These are phyloP conservation scores for Hyperoplus immaculatus DNA, from an alignment of 2,797 vertebrate species.

Conservation along the genomic window DNA sequence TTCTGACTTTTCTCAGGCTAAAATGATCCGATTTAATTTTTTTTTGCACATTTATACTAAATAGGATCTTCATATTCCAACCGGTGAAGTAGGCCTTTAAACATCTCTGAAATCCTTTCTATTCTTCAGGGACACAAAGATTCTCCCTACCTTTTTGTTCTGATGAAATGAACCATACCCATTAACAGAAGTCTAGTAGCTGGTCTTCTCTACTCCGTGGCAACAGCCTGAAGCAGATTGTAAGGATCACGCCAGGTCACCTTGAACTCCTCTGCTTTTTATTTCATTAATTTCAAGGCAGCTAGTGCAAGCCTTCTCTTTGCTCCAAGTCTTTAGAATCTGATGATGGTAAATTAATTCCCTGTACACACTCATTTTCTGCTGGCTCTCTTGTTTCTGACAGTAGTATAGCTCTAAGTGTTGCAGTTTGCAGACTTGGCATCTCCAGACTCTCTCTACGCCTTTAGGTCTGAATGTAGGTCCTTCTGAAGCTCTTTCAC, in stretches of 20 bases:
- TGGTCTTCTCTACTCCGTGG: conserved; percentile 25
- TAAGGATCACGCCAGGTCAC: conserved; percentile 58
- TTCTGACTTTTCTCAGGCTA: no score
- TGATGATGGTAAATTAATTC: conserved; percentile 50
- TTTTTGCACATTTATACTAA: no score
- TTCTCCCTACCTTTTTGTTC: conserved; percentile 31
- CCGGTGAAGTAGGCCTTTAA: no score
- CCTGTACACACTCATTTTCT: conserved; percentile 20
- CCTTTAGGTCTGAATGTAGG: conserved; percentile 1
- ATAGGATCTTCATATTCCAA: no score
- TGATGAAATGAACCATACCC: conserved; percentile 32
- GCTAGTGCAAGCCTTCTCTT: conserved; percentile 39
- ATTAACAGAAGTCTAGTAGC: conserved; percentile 25
- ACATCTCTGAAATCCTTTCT: conserved; percentile 15
- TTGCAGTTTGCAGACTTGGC: background rate
- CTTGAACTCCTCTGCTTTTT: conserved; percentile 28
- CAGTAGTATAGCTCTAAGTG: conserved; percentile 2
- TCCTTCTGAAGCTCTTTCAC: background rate
- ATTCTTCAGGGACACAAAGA: conserved; percentile 33
- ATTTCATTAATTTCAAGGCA: conserved; percentile 68
- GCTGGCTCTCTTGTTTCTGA: conserved; percentile 27
- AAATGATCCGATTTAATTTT: no score
- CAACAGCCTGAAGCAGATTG: conserved; percentile 56
- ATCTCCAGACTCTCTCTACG: background rate
- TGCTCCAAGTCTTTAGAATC: conserved; percentile 23